A percentile compares a stretch with the other conserved stretches of the same genome.
Conservation (phyloP, 92 coral and sea anemone genomes). For the Montipora capitata region DNA sequence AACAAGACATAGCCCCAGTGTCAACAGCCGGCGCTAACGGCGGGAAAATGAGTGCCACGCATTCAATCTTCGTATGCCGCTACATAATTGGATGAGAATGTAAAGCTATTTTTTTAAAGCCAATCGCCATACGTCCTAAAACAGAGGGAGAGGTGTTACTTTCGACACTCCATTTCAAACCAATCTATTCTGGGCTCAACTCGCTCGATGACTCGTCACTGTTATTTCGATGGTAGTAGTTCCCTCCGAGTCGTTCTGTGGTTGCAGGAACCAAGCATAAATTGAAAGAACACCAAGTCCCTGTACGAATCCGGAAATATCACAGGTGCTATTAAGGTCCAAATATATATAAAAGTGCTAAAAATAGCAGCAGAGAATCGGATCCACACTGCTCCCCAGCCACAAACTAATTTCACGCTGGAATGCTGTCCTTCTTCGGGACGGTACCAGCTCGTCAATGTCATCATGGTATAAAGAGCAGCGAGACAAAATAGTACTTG, state of each 20-base stretch:
- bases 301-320: slow-evolving; percentile 93
- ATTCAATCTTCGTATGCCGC: no score
- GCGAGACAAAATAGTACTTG: slow-evolving; percentile 91
- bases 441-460: slow-evolving; percentile 98
- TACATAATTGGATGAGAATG: no score
- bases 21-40: no score
- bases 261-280: slow-evolving; percentile 66
- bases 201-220: no score
- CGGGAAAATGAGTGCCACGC: no score
- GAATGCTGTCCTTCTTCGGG: slow-evolving; percentile 95
- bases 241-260: slow-evolving; percentile 11
- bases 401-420: slow-evolving; percentile 89
- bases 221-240: neutral
- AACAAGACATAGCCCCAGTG: no score
- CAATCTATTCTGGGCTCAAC: no score
- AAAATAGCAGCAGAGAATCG: slow-evolving; percentile 96
- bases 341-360: slow-evolving; percentile 94
- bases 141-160: no score
- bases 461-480: slow-evolving; percentile 93
- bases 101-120: no score
- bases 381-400: slow-evolving; percentile 99
- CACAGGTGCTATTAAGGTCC: slow-evolving; percentile 97
- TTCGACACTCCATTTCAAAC: no score
- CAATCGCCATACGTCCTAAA: no score
- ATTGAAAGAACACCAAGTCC: slow-evolving; percentile 95